These are phyloP conservation scores for Melanotaenia maccullochi DNA, from an alignment of 2,797 vertebrate genomes.

Conservation along the genomic window DNA sequence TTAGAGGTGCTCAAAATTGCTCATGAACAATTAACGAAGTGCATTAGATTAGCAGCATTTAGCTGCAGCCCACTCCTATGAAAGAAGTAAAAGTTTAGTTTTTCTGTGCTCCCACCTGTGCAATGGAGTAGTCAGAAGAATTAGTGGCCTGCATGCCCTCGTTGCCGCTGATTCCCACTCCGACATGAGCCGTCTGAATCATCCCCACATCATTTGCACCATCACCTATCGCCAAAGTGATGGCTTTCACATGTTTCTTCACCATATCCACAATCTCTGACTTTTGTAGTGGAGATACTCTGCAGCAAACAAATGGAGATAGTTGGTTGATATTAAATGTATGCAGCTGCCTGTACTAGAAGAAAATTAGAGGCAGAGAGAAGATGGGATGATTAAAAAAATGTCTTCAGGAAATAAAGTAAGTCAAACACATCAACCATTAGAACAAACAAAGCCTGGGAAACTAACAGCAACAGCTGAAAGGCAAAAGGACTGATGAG, in stretches of 20 bases:
- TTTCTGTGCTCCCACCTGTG: constrained; percentile 85
- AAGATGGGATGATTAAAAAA: constrained; percentile 10
- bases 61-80: neutral
- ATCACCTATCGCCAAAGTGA: constrained; percentile 97
- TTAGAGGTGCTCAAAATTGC: neutral
- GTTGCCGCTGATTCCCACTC: constrained; percentile 97
- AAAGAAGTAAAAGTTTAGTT: neutral
- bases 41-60: neutral
- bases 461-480: constrained; percentile 34
- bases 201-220: constrained; percentile 99
- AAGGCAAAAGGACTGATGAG: constrained; percentile 27
- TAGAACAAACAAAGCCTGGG: constrained; percentile 27
- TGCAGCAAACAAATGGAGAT: constrained; percentile 63
- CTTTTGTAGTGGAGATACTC: constrained; percentile 98
- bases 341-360: constrained; percentile 14
- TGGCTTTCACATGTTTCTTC: constrained; percentile 97
- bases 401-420: constrained; percentile 16
- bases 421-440: constrained; percentile 6
- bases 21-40: neutral
- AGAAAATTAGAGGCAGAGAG: constrained; percentile 18
- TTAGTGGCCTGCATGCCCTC: constrained; percentile 99
- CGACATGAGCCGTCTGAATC: constrained; percentile 98
- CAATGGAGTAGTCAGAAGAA: constrained; percentile 97
- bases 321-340: constrained; percentile 19
- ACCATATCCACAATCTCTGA: constrained; percentile 99